Base-by-base conservation (phyloP, 2,888 invertebrate species). In the Parapristionchus giblindavisi region DNA sequence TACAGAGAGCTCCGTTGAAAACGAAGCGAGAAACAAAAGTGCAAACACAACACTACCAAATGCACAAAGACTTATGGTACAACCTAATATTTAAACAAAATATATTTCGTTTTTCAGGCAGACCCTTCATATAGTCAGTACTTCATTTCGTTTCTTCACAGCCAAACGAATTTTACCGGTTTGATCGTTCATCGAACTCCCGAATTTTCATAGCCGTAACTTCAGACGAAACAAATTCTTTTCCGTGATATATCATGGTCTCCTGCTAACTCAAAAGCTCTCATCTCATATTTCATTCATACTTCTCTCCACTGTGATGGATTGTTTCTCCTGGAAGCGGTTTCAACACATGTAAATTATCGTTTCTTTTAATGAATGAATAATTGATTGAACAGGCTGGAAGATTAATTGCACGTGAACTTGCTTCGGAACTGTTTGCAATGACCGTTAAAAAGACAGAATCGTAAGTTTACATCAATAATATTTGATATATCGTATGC, bases 251-350 rank as follows among this genome's bases (percentile, higher is more conserved):
- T 29, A 4, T 58, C 58, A 24, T 58, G 58, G 58, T 34, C 58
- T 1, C 58, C 58, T 27, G 32, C 21, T 58, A 17, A 58, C 32
- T 58, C 58, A 21, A 21, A 6, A 29, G 4, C 29, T 32, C 58
- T 27, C 17, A 27, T 58, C 21, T 24, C 58, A 32, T 58, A 14
- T 21, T 58, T 58, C 58, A 32, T 58, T 24, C 58, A 58, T 14
- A 32, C 29, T 27, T 58, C 32, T 29, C 58, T 58, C 58, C 32
- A 34, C 2, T 58, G 58, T 21, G 58, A 58, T 32, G 58, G 58
- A 14, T 34, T 58, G 34, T 58, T 58, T 58, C 29, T 58, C 3
- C 24, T 58, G 29, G 58, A 58, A 29, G 58, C 58, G 29, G 58
- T 58, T 17, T 58, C 58, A 11, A 58, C 29, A 17, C 58, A 58